These are phyloP conservation scores for Ladona fulva DNA, from an alignment of 1,140 invertebrate species.

Conservation along the genomic window DNA sequence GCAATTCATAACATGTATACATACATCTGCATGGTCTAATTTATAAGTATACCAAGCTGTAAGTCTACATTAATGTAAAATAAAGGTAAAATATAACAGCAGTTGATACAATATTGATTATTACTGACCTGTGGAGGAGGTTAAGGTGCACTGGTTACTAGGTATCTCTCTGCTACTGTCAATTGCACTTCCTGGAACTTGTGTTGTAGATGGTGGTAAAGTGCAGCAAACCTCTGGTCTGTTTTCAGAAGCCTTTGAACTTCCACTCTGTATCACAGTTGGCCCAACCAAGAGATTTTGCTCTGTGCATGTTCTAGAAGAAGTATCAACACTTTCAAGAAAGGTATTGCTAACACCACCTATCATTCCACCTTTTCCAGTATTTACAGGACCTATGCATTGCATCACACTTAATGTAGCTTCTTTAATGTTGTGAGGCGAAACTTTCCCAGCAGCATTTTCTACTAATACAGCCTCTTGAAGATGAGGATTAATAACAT, in stretches of 20 bases:
- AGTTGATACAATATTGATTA: not conserved
- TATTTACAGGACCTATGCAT: not conserved
- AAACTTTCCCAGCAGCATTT: not conserved
- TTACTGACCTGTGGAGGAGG: not conserved
- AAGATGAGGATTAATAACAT: not conserved
- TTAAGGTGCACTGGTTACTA: not conserved
- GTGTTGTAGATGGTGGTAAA: not conserved
- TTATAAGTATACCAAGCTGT: too few species aligned
- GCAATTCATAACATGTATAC: too few species aligned
- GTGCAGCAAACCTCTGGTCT: not conserved
- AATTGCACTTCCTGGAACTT: not conserved
- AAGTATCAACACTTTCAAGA: slow-evolving; percentile 19
- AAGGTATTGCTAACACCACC: not conserved
- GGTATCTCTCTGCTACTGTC: not conserved
- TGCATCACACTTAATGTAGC: not conserved
- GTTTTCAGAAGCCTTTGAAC: not conserved
- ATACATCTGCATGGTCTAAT: too few species aligned
- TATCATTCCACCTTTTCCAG: not conserved
- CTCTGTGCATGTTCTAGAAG: slow-evolving; percentile 20
- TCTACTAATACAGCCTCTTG: not conserved
- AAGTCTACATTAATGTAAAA: too few species aligned
- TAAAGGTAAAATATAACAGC: too few species aligned
- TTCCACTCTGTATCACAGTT: not conserved
- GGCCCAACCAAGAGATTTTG: slow-evolving; percentile 22
- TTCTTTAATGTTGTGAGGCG: not conserved